Percentiles rank a stretch among this genome's conserved stretches.
Evolutionary conservation across 2,797 vertebrate genomes (phyloP).

Genomic region (Cynodonichthys magdalenae): DNA sequence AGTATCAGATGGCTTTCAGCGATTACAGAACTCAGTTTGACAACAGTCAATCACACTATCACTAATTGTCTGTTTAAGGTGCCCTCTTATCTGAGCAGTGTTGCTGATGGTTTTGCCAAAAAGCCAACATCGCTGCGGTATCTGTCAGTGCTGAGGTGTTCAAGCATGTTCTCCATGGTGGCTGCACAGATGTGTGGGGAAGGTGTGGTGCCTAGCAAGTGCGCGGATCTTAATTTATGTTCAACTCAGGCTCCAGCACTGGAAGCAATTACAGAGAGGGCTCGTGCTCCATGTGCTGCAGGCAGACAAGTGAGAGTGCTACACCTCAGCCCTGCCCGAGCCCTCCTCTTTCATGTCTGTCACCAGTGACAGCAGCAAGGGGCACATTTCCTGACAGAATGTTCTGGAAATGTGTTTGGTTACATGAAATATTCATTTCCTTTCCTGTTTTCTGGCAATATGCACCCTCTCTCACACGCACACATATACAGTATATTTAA

Average conservation of each 20-base stretch:
- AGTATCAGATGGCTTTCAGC: slow-evolving; percentile 42
- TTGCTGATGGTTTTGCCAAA: background rate
- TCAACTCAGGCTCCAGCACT: slow-evolving; percentile 66
- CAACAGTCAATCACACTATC: slow-evolving; percentile 23
- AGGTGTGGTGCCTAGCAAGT: slow-evolving; percentile 54
- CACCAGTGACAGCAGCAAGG: slow-evolving; percentile 63
- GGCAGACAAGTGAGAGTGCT: slow-evolving; percentile 52
- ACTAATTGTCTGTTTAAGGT: slow-evolving; percentile 35
- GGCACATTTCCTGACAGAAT: slow-evolving; percentile 41
- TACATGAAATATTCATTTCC: slow-evolving; percentile 78
- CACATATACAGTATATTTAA: background rate
- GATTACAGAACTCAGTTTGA: slow-evolving; percentile 36
- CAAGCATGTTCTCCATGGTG: background rate
- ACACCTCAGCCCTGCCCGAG: slow-evolving; percentile 38
- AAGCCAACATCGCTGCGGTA: slow-evolving; percentile 20
- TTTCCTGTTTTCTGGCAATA: slow-evolving; percentile 41
- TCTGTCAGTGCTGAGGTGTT: slow-evolving; percentile 20
- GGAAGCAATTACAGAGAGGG: slow-evolving; percentile 71
- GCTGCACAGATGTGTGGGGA: slow-evolving; percentile 18
- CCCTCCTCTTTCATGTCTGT: slow-evolving; percentile 72
- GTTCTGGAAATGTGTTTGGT: slow-evolving; percentile 69
- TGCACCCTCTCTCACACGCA: slow-evolving; percentile 9
- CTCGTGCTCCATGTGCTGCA: slow-evolving; percentile 47
- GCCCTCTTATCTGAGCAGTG: slow-evolving; percentile 22
- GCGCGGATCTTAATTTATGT: slow-evolving; percentile 66